Evolutionary conservation across 2,113 vertebrate genomes (phyloP), one percentile per base, ranked within the genome.

Genomic region (Alectura lathami): DNA sequence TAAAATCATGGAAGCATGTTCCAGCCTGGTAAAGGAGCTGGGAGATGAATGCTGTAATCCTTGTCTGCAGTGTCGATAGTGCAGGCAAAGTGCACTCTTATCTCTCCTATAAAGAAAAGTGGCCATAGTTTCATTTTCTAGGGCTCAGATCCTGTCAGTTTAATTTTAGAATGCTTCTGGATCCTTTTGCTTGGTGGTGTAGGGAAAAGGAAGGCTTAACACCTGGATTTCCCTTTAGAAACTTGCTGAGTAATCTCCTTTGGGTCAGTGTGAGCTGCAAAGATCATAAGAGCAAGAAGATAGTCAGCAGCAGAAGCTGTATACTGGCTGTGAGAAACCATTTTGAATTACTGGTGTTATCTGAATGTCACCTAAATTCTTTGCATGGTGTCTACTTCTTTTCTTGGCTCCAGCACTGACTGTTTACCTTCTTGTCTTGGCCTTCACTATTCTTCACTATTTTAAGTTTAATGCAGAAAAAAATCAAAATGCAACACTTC

Each of bases 1-100:
- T 54, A 7, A 86, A 56, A 13, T 22, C 14, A 9, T 26, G 12
- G 13, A 83, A 73, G 4, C 2, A 6, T 9, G 1, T 14, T 56
- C 59, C 40, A n/a, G 50, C 72, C 27, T 3, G 1, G 3, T 15
- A 17, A 3, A 20, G 18, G 1, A n/a, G 0, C 3, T 63, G 29
- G 9, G 23, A 23, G 34, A 9, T 29, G 43, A 80, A 51, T 23
- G 6, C 3, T 11, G 7, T 34, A 13, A 9, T 36, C n/a, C 17
- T 34, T 32, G 15, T 24, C 36, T 38, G 7, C 27, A 48, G 4
- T 26, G 15, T 24, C 40, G 42, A 7, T 23, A 43, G 5, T 17
- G 6, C 21, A 22, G 1, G 17, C 3, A 17, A 62, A 51, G 13
- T 51, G 4, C 4, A 7, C 6, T 81, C 5, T 14, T 17, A 50